Percentiles rank a stretch among this genome's conserved stretches.
Evolutionary conservation across 2,888 invertebrate genomes (phyloP).

Genomic region (Ochlodes sylvanus): DNA sequence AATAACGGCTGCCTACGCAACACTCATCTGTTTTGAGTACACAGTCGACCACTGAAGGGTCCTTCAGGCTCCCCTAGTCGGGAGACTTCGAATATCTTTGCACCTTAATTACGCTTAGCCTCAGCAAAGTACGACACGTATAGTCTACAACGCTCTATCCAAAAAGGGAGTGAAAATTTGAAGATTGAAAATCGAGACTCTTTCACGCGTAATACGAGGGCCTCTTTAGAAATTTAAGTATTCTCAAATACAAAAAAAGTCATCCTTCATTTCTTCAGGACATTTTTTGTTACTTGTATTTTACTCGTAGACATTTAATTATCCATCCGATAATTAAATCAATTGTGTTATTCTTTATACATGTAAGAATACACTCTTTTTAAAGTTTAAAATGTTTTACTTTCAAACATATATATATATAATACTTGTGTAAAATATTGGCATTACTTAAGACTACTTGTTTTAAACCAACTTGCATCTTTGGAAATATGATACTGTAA

Average conservation of each 20-base stretch:
- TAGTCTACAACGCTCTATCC: conserved; percentile 62
- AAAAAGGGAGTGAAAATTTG: conserved; percentile 64
- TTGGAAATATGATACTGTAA: conserved; percentile 49
- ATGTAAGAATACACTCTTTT: too few species aligned
- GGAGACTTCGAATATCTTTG: conserved; percentile 82
- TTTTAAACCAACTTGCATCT: conserved; percentile 18
- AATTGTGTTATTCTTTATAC: too few species aligned
- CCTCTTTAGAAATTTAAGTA: conserved; percentile 54
- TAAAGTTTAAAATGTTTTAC: too few species aligned
- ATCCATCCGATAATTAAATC: too few species aligned
- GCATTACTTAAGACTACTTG: conserved; percentile 11
- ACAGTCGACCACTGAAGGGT: conserved; percentile 73
- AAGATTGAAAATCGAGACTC: conserved; percentile 60
- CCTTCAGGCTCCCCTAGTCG: conserved; percentile 67
- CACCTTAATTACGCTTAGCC: conserved; percentile 81
- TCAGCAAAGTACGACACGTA: conserved; percentile 74
- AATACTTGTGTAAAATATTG: neutral
- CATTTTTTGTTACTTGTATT: conserved; percentile 57
- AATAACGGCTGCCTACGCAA: conserved; percentile 73
- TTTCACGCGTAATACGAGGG: conserved; percentile 57
- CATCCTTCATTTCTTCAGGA: conserved; percentile 51
- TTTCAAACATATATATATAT: too few species aligned
- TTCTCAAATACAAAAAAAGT: conserved; percentile 58
- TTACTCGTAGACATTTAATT: conserved; percentile 50
- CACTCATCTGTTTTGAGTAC: conserved; percentile 76